phyloP scores from a whole-genome alignment of 2,888 invertebrate species.

The Erebia aethiops region DNA sequence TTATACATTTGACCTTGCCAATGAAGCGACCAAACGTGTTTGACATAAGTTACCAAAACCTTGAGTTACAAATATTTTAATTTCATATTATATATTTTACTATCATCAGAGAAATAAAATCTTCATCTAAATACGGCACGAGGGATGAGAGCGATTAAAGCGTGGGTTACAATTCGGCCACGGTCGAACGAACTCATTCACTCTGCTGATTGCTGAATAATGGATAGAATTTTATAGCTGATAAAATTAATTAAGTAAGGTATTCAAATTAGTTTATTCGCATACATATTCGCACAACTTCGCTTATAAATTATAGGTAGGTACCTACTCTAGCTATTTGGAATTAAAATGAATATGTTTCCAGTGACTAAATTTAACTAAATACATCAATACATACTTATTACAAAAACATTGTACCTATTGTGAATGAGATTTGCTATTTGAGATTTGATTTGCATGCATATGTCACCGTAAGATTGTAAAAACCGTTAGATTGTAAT shows the following conservation, averaged over 20 bases:
- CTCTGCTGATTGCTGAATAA: neutral
- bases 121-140: neutral
- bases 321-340: no score
- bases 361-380: neutral
- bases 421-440: no score
- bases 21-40: no score
- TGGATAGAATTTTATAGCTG: neutral
- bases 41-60: no score
- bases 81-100: no score
- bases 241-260: neutral
- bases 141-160: slow-evolving; percentile 1
- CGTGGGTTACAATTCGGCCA: neutral
- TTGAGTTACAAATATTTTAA: no score
- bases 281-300: neutral
- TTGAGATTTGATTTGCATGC: no score
- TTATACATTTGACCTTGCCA: no score
- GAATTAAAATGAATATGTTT: no score
- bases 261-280: neutral
- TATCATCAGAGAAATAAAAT: neutral
- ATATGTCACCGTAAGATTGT: no score
- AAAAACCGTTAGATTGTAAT: no score
- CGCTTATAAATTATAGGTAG: neutral
- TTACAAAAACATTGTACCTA: no score
- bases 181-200: neutral
- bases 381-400: neutral